Evolutionary conservation across 1,140 invertebrate genomes (phyloP), one percentile per base, ranked within the genome.

Genomic region (Cyphomyrmex costatus): DNA sequence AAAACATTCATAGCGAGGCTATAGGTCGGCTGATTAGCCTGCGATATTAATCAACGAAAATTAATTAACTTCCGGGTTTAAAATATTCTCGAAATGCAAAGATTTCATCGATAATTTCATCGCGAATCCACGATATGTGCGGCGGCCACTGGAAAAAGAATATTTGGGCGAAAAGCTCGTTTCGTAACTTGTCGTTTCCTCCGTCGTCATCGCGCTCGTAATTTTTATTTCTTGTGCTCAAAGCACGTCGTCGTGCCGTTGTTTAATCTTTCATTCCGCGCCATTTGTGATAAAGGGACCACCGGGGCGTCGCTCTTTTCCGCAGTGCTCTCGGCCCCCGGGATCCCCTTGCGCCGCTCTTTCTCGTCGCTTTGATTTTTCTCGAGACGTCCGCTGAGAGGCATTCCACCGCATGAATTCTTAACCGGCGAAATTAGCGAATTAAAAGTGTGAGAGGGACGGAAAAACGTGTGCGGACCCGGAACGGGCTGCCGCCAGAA

Each of bases 361-460:
- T 92, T 93, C 94, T 93, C 88, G 63, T 65, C 90, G 92, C 94
- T 95, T 95, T 95, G 94, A 95, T 95, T 95, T 95, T 95, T 95
- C 94, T 93, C 92, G 90, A 93, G 93, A 93, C 90, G 90, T 94
- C 91, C 92, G 92, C 56, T 73, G 80, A 91, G 84, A 91, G 83
- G 92, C 91, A 90, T 94, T 94, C 92, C 92, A 91, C 91, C 91
- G 91, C 92, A 94, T 95, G 93, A 95, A 95, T 95, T 94, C 93
- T 95, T 95, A 94, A 95, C 90, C 87, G 90, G 92, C 92, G 91
- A 95, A 95, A 95, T 95, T 94, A 95, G 92, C 94, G 94, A 95
- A 95, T 95, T 95, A 95, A 95, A 94, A 94, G 91, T 92, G 80
- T 60, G 83, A 82, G 92, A 87, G 88, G 70, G 88, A 78, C 53